These are phyloP conservation scores for Matsumyia berberina DNA, from an alignment of 2,888 invertebrate genomes.

Conservation along the genomic window DNA sequence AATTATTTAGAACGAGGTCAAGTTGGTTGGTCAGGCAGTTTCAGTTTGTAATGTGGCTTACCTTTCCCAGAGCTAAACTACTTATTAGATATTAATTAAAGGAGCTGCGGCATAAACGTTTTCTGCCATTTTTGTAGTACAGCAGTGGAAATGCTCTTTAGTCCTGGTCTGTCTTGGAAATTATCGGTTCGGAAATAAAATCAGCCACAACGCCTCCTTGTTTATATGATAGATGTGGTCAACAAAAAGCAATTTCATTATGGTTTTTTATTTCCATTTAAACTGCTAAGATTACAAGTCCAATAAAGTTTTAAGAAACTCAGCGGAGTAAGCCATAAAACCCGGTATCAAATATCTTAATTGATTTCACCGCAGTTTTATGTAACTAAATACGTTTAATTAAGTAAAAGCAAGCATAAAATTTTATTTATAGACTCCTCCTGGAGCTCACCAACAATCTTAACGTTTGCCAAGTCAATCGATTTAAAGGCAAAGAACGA, in stretches of 20 bases:
- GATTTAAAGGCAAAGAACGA: slow-evolving; percentile 25
- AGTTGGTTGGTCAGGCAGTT: no score
- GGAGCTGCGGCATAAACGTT: no score
- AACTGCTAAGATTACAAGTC: background rate
- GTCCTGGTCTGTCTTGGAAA: no score
- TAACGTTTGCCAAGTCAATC: slow-evolving; percentile 33
- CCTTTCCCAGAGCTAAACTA: no score
- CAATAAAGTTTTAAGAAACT: background rate
- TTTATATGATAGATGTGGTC: background rate
- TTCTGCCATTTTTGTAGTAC: no score
- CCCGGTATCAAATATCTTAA: slow-evolving; percentile 15
- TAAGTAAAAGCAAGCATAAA: slow-evolving; percentile 43
- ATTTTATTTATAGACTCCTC: slow-evolving; percentile 25
- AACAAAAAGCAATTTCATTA: background rate
- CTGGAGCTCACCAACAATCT: slow-evolving; percentile 4
- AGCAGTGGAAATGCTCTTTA: no score
- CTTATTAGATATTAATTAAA: no score
- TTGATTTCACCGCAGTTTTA: slow-evolving; percentile 16
- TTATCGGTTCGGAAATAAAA: no score
- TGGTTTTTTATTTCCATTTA: background rate
- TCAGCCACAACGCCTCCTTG: no score
- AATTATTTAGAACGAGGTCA: no score
- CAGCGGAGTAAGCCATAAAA: background rate
- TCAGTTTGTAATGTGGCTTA: no score
- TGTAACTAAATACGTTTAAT: slow-evolving; percentile 35